Evolutionary conservation across 2,113 vertebrate genomes (phyloP).

Genomic region (Macquaria australasica): DNA sequence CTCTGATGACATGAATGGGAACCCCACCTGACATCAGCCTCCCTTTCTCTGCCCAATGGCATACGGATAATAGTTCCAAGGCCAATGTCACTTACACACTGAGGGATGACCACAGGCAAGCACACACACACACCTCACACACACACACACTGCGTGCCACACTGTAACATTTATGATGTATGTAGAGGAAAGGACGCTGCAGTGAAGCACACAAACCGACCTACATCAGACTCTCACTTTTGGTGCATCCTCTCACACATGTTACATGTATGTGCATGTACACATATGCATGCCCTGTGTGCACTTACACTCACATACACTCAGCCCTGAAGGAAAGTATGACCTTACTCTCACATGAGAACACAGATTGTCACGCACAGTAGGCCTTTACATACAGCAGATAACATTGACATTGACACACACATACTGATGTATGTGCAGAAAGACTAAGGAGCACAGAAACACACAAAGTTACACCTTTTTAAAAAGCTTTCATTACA

Average conservation of each 20-base stretch:
- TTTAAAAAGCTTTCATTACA: too few relatives aligned
- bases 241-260: constrained; percentile 27
- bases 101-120: constrained; percentile 43
- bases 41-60: constrained; percentile 51
- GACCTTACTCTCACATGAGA: constrained; percentile 33
- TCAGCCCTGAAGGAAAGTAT: constrained; percentile 44
- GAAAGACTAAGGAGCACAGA: neutral
- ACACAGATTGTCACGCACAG: neutral
- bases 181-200: neutral
- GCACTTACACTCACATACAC: constrained; percentile 9
- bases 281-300: neutral
- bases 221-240: constrained; percentile 16
- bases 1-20: constrained; percentile 68
- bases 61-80: constrained; percentile 58
- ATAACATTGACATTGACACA: neutral
- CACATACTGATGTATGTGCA: neutral
- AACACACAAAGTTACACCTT: neutral
- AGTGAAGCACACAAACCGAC: constrained; percentile 15
- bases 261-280: neutral
- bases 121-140: neutral
- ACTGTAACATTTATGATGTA: neutral
- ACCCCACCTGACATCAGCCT: constrained; percentile 71
- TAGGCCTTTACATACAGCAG: neutral
- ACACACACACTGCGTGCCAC: neutral
- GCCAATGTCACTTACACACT: constrained; percentile 62